Evolutionary conservation across 2,113 vertebrate genomes (phyloP), one percentile per base, ranked within the genome.

Genomic region (Bos taurus): DNA sequence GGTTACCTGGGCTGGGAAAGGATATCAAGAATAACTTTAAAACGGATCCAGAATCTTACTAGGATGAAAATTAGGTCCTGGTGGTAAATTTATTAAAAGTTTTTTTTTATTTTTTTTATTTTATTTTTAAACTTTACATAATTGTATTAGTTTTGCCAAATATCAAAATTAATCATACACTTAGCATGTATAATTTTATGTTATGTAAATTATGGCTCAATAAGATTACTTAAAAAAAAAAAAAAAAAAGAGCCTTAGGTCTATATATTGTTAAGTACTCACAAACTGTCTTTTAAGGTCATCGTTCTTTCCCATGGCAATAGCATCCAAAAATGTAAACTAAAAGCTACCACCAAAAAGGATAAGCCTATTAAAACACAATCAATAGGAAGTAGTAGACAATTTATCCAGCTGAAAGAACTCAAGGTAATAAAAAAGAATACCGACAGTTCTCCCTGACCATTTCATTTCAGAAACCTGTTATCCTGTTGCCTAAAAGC

Each of bases 381-480:
- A 17, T 15, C 52, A 71, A 50, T 84, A 74, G 4, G 25, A 92
- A 74, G 11, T 40, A 16, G 36, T 56, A 60, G 23, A 57, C 4
- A 56, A 46, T 56, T 62, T 87, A 57, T 56, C 10, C 16, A 95
- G 14, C 25, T 6, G 23, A 88, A 67, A 16, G 50, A 78, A 81
- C 54, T 8, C 19, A 90, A 83, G 91, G 78, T 64, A 80, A 88
- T 43, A 50, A 88, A 46, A 59, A 33, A 50, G 13, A 91, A 90
- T 92, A 36, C 14, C 11, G 1, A 81, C 7, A 85, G 25, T 85
- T 90, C 11, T 78, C 48, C 48, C 33, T 85, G 92, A 92, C 6
- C 13, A 91, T 10, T 78, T 57, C 30, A 12, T 54, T 94, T 94
- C 46, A 96, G 78, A 82, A 93, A 96, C 40, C 4, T 50, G 4